A percentile compares a stretch with the other conserved stretches of the same genome.
Conservation (phyloP, 1,140 invertebrate genomes). For the Saccostrea echinata region DNA sequence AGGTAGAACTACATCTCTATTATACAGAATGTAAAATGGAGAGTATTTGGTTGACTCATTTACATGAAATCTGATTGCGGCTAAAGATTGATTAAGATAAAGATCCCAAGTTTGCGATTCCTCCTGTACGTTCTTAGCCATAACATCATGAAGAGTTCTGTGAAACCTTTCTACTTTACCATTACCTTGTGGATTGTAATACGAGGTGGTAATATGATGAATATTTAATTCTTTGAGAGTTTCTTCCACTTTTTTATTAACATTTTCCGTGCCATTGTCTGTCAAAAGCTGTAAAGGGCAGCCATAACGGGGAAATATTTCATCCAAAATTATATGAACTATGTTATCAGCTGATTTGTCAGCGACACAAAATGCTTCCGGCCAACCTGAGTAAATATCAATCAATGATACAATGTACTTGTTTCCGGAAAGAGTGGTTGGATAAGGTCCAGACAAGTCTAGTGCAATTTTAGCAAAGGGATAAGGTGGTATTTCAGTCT, state of each 20-base stretch:
- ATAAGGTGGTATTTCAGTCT: conserved; percentile 55
- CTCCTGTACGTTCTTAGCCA: background rate
- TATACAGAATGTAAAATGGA: conserved; percentile 53
- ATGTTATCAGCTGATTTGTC: too few species aligned
- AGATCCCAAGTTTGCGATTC: background rate
- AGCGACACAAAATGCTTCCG: conserved; percentile 57
- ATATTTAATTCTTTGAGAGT: conserved; percentile 41
- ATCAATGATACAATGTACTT: conserved; percentile 55
- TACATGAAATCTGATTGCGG: too few species aligned
- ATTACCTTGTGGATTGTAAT: conserved; percentile 43
- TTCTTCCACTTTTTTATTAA: conserved; percentile 42
- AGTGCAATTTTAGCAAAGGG: conserved; percentile 46
- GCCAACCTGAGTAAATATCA: conserved; percentile 51
- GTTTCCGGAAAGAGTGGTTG: conserved; percentile 49
- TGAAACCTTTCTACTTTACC: conserved; percentile 52
- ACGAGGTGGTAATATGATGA: conserved; percentile 53
- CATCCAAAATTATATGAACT: conserved; percentile 47
- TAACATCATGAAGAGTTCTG: conserved; percentile 44
- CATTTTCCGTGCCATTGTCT: conserved; percentile 60
- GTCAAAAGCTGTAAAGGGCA: conserved; percentile 48
- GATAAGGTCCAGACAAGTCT: conserved; percentile 61
- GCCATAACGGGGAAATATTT: conserved; percentile 59
- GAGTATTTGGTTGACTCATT: too few species aligned
- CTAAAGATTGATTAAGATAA: conserved; percentile 54
- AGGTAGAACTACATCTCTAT: conserved; percentile 44